Base-by-base conservation (phyloP, 2,888 invertebrate species). In the Noctua janthe region DNA sequence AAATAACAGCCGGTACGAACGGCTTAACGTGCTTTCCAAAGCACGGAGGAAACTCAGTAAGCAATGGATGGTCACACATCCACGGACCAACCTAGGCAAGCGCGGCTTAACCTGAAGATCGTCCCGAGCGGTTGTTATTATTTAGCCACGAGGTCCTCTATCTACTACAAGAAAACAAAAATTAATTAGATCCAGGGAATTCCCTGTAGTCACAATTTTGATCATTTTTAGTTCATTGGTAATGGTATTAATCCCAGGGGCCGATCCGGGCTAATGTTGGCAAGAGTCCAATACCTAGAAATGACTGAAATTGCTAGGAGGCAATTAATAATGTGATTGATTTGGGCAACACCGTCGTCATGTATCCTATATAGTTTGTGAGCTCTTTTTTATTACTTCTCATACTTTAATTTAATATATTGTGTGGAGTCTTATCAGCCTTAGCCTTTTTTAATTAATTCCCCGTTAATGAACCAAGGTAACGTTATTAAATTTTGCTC, bases 211-310 rank as follows among this genome's bases (percentile, higher is more conserved):
- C 17, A 29, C 5, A 69, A 72, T 72, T 59, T 76, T 76, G 47
- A 64, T 77, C 1, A 74, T 56, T 62, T 74, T 51, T 43, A 39
- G 47, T 87, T 74, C n/a, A 23, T 69, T 23, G 47, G 74, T 69
- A 54, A 83, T 74, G 70, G 23, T 56, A 73, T 75, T 79, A 75
- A 67, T 72, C 71, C 56, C 47, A 54, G 20, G 39, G 64, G 39
- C 13, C 29, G 62, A 70, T 39, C 56, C 69, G 59, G 78, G 71
- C 64, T 29, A 83, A 66, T 56, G 17, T 84, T 85, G 87, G 79
- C 69, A 67, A 35, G 29, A 54, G 43, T 75, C 84, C 70, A 85
- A 75, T 70, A 29, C 17, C 8, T n/a, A 43, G 64, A 51, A 62
- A 49, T 69, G 11, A 23, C 71, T 83, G 35, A 67, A 49, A 56